Conservation (phyloP, 2,113 vertebrate genomes). For the Xiphias gladius region DNA sequence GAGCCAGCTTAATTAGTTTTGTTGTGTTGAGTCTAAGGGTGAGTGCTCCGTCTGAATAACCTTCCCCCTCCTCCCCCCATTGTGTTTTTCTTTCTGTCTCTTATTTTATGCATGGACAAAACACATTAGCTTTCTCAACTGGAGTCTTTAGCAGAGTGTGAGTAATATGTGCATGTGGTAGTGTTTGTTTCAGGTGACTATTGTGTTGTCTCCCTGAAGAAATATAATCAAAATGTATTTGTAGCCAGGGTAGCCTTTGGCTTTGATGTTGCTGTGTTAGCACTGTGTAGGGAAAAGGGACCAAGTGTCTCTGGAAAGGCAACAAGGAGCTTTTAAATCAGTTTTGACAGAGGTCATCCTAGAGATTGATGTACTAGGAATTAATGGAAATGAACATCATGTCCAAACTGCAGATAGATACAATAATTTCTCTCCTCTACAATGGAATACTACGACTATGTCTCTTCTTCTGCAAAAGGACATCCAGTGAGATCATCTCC, state of each 20-base stretch:
- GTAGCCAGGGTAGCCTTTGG: constrained; percentile 31
- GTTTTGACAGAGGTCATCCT: constrained; percentile 36
- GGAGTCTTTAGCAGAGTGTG: constrained; percentile 65
- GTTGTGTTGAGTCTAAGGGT: constrained; percentile 53
- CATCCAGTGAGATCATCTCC: constrained; percentile 47
- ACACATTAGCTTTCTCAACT: constrained; percentile 75
- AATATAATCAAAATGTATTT: constrained; percentile 59
- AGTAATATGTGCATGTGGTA: constrained; percentile 60
- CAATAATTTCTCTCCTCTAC: neutral
- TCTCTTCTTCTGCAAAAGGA: constrained; percentile 35
- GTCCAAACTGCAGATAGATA: constrained; percentile 48
- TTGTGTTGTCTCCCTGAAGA: constrained; percentile 41
- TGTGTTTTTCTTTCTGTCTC: constrained; percentile 41
- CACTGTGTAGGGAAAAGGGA: constrained; percentile 20
- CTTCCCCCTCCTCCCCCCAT: constrained; percentile 18
- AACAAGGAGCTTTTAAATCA: constrained; percentile 47
- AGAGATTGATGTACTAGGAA: constrained; percentile 42
- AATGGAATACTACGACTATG: neutral
- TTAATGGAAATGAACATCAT: constrained; percentile 45
- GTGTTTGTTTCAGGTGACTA: constrained; percentile 68
- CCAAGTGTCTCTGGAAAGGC: neutral
- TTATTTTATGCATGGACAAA: constrained; percentile 78
- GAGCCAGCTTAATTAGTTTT: constrained; percentile 58
- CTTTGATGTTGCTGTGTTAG: constrained; percentile 38
- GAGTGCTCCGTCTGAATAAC: constrained; percentile 53